Conservation (phyloP, 2,797 vertebrate genomes). For the Falco rusticolus region DNA sequence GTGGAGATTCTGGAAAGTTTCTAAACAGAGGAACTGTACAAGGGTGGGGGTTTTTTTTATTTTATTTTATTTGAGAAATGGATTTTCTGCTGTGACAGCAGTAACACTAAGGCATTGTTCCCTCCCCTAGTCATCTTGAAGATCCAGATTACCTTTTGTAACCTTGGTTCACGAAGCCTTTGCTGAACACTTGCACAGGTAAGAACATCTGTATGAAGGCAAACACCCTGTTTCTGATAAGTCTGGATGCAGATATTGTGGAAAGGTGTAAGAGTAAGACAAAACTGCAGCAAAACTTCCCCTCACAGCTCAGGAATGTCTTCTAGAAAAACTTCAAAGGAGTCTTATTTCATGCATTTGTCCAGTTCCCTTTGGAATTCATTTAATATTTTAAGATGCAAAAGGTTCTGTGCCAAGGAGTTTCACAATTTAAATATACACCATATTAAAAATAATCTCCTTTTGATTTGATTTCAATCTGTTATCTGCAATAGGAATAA, state of each 20-base stretch:
- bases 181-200: neutral
- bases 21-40: neutral
- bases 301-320: neutral
- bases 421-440: neutral
- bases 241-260: neutral
- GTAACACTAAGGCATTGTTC: neutral
- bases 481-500: neutral
- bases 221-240: neutral
- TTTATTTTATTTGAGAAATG: neutral
- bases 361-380: neutral
- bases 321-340: neutral
- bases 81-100: neutral
- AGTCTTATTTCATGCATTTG: neutral
- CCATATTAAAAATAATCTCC: neutral
- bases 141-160: neutral
- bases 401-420: neutral
- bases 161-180: neutral
- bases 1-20: neutral
- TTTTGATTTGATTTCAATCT: slow-evolving; percentile 10
- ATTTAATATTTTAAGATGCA: neutral
- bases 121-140: neutral
- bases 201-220: neutral
- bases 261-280: neutral
- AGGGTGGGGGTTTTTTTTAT: neutral
- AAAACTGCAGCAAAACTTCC: neutral